A percentile compares a stretch with the other conserved stretches of the same genome.
phyloP scores from a whole-genome alignment of 2,888 invertebrate genomes.

The Plusia festucae region DNA sequence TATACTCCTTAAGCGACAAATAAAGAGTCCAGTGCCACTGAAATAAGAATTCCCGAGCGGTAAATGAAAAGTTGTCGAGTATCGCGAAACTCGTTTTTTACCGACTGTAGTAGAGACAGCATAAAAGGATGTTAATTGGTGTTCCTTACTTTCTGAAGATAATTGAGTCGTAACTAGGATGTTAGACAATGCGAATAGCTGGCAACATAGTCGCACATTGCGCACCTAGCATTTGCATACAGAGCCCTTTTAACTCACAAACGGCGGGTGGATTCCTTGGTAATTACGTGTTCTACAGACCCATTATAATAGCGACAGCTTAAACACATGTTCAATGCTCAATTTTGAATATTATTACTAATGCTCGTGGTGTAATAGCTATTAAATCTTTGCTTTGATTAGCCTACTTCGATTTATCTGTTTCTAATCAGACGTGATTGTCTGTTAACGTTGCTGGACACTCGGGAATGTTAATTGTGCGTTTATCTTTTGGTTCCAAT shows the following conservation, averaged over 20 bases:
- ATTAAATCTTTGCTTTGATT: conserved; percentile 44
- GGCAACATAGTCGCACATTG: conserved; percentile 67
- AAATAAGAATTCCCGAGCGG: conserved; percentile 32
- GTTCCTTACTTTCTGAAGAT: conserved; percentile 76
- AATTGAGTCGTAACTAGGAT: conserved; percentile 82
- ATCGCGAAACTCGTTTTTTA: conserved; percentile 64
- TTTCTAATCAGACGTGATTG: conserved; percentile 40
- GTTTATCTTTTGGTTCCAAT: conserved; percentile 29
- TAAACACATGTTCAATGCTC: conserved; percentile 55
- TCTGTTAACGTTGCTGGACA: conserved; percentile 36
- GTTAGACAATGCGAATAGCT: conserved; percentile 76
- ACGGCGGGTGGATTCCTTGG: conserved; percentile 58
- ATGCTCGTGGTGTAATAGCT: conserved; percentile 31
- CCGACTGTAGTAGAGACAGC: conserved; percentile 68
- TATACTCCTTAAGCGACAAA: conserved; percentile 34
- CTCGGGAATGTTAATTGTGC: conserved; percentile 37
- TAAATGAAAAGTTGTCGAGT: conserved; percentile 45
- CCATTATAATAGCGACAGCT: conserved; percentile 57
- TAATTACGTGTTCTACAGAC: conserved; percentile 65
- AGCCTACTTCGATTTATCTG: conserved; percentile 44
- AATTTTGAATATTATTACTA: conserved; percentile 45
- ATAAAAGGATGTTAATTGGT: conserved; percentile 84
- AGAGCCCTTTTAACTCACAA: conserved; percentile 67
- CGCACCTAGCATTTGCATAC: conserved; percentile 75
- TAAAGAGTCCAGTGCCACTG: conserved; percentile 34